Evolutionary conservation across 2,797 vertebrate species (phyloP).

Genomic region (Molossus alvarezi): DNA sequence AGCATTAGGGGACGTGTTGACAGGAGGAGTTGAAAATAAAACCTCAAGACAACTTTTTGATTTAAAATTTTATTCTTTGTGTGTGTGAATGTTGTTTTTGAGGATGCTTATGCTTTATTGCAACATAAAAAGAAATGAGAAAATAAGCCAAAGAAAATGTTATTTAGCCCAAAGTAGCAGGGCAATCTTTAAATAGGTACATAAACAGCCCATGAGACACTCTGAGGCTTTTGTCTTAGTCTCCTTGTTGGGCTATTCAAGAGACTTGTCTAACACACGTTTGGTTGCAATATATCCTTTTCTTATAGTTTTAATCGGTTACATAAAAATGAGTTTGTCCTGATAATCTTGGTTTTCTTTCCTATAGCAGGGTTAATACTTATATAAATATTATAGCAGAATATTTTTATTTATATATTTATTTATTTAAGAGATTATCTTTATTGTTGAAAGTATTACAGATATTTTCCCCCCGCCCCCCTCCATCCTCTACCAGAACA

Average conservation of each 20-base stretch:
- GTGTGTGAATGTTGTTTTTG: slow-evolving; percentile 42
- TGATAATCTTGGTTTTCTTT: slow-evolving; percentile 8
- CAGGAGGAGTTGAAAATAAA: slow-evolving; percentile 72
- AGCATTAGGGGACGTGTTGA: slow-evolving; percentile 60
- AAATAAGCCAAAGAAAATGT: slow-evolving; percentile 41
- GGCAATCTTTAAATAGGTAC: neutral
- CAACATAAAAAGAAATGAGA: slow-evolving; percentile 53
- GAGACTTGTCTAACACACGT: neutral
- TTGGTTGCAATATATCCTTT: neutral
- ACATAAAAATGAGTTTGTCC: slow-evolving; percentile 14
- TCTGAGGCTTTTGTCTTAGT: neutral
- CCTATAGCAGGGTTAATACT: neutral
- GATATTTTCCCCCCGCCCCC: no score
- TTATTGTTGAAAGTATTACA: no score
- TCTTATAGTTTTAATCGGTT: neutral
- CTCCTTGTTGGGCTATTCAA: neutral
- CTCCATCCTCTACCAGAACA: neutral
- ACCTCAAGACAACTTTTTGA: slow-evolving; percentile 59
- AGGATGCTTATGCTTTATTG: slow-evolving; percentile 1
- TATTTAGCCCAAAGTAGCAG: neutral
- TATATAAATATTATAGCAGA: neutral
- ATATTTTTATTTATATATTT: no score
- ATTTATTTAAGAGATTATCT: no score
- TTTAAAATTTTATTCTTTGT: slow-evolving; percentile 61
- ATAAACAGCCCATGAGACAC: neutral